Base-by-base conservation (phyloP, 2,888 invertebrate genomes). In the Microplitis deprimator region DNA sequence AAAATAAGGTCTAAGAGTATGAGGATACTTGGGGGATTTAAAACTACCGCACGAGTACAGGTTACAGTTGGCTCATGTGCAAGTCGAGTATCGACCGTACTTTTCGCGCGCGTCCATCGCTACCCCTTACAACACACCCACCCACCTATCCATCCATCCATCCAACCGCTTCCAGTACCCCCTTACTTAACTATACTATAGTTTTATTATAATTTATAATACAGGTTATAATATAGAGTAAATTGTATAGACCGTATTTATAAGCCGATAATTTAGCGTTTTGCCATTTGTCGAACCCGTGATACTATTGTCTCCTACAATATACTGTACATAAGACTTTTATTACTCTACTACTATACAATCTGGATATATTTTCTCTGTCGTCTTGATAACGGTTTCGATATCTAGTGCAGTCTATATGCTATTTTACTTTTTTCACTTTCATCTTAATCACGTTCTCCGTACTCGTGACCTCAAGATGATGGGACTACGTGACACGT, bases 81-180 rank as follows among this genome's bases (percentile, higher is more conserved):
- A 68, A 76, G 79, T 79, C 79, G 81, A 82, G 82, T 83, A 83
- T 83, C 83, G 83, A 83, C 83, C 83, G 83, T 68, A 50, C 8
- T 50, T 62, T 70, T 65, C 65, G 65, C 65, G 65, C 73, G 59
- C 61, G 68, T 65, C 50, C 73, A 62, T 69, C 39, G 20, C 68
- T 50, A 39, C 41, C 70, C 64, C 29, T 29, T 29, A 29, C 29
- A 29, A 29, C 29, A 29, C 29, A 29, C 29, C 29, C 29, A 64
- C 59, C 64, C 40, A 13, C 8, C 41, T 29, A 69, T 20, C 59
- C 8, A 38, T 7, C 38, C n/a, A n/a, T 62, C 60, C 59, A 62
- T 20, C 20, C 40, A 20, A 74, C 68, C 76, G 62, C 61, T 74
- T 64, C 72, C 72, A 73, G 71, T 76, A 74, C 68, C 75, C 68